These are phyloP conservation scores for Theonella swinhoei DNA, from an alignment of 37 sponge, comb jelly and placozoan genomes.

Conservation along the genomic window DNA sequence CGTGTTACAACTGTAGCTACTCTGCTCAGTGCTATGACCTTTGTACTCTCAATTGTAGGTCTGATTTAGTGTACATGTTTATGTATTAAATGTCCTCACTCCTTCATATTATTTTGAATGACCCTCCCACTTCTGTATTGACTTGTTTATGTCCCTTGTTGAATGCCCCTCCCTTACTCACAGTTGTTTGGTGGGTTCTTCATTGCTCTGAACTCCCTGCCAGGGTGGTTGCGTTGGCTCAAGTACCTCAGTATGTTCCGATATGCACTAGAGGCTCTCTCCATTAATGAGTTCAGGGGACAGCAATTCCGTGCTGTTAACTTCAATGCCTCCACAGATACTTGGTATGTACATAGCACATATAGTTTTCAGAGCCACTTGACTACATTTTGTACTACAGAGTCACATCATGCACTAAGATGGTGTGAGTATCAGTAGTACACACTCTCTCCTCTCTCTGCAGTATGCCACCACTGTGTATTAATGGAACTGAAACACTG, in stretches of 20 bases:
- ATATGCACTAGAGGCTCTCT: constrained; percentile 46
- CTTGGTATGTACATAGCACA: too few species aligned
- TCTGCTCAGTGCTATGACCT: constrained; percentile 60
- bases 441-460: neutral
- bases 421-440: too few species aligned
- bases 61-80: too few species aligned
- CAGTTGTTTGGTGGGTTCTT: constrained; percentile 89
- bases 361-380: too few species aligned
- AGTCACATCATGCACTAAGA: too few species aligned
- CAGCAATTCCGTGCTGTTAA: neutral
- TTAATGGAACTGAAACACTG: constrained; percentile 20
- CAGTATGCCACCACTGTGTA: neutral
- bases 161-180: neutral
- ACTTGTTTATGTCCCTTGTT: too few species aligned
- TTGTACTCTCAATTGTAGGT: constrained; percentile 70
- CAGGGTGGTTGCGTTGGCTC: constrained; percentile 75
- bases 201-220: constrained; percentile 55
- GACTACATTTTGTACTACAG: too few species aligned
- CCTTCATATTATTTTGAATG: too few species aligned
- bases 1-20: constrained; percentile 52
- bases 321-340: neutral
- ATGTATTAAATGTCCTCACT: too few species aligned
- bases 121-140: too few species aligned
- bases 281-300: constrained; percentile 55
- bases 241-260: constrained; percentile 77